Percentiles rank a stretch among this genome's conserved stretches.
Evolutionary conservation across 2,888 invertebrate genomes (phyloP).

Genomic region (Thumatha senex): DNA sequence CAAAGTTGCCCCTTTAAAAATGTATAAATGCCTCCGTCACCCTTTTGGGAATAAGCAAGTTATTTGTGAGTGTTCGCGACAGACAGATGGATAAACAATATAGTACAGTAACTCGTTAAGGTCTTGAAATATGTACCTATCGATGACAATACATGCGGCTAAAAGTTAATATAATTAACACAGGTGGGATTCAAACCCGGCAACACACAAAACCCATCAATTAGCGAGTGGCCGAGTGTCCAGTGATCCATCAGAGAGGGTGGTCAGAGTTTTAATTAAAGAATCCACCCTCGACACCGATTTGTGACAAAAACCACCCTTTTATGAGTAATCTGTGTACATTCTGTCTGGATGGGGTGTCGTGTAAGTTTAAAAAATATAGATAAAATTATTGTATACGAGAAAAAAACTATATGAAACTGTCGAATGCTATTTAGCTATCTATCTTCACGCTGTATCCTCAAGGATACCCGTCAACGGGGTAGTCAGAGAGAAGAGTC

Average conservation of each 20-base stretch:
- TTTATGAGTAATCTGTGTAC: conserved; percentile 30
- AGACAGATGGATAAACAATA: no score
- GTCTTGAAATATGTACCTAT: no score
- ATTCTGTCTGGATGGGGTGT: conserved; percentile 11
- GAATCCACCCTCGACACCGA: conserved; percentile 39
- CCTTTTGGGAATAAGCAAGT: no score
- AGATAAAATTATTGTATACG: not conserved
- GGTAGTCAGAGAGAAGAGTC: no score
- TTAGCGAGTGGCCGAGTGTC: conserved; percentile 40
- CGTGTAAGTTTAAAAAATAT: not conserved
- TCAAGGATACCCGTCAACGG: no score
- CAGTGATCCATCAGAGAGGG: conserved; percentile 56
- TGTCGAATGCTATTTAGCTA: no score
- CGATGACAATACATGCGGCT: conserved; percentile 15
- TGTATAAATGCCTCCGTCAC: no score
- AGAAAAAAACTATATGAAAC: no score
- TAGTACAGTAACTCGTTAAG: no score
- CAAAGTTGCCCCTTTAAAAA: no score
- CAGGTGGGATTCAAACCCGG: conserved; percentile 20
- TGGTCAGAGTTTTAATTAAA: conserved; percentile 60
- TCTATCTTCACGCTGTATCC: no score
- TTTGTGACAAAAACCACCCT: conserved; percentile 32
- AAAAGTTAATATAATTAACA: conserved; percentile 41
- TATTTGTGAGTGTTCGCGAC: no score
- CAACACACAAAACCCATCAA: conserved; percentile 48